Percentiles rank a stretch among this genome's conserved stretches.
Conservation (phyloP, 2,797 vertebrate genomes). For the Syngnathus rostellatus region DNA sequence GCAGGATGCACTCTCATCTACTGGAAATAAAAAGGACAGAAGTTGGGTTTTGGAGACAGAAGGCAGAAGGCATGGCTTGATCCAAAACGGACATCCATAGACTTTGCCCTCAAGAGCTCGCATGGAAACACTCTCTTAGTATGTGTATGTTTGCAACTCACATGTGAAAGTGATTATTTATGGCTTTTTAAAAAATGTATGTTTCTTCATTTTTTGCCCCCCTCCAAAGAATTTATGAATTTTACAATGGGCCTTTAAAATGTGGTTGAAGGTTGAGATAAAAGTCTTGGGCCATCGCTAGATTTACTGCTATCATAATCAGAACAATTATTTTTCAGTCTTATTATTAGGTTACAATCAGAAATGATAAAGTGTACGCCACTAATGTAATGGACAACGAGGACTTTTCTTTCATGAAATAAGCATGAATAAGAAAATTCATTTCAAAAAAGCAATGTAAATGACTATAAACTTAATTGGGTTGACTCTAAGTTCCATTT, state of each 20-base stretch:
- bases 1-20: neutral
- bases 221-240: slow-evolving; percentile 24
- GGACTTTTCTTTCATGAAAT: neutral
- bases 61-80: neutral
- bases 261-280: slow-evolving; percentile 44
- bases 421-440: neutral
- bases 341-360: neutral
- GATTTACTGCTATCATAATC: neutral
- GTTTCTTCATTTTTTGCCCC: slow-evolving; percentile 12
- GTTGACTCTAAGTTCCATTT: neutral
- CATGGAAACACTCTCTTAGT: neutral
- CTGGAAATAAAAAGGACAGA: neutral
- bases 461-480: neutral
- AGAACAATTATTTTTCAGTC: neutral
- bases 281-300: neutral
- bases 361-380: neutral
- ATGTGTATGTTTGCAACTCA: neutral
- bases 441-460: neutral
- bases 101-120: neutral
- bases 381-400: no score
- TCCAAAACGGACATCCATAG: neutral
- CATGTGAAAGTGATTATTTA: slow-evolving; percentile 4
- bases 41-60: neutral
- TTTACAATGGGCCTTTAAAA: slow-evolving; percentile 39
- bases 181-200: slow-evolving; percentile 16